These are phyloP conservation scores for Holothuria leucospilota DNA, from an alignment of 53 echinoderm and acorn worm species.

Conservation along the genomic window DNA sequence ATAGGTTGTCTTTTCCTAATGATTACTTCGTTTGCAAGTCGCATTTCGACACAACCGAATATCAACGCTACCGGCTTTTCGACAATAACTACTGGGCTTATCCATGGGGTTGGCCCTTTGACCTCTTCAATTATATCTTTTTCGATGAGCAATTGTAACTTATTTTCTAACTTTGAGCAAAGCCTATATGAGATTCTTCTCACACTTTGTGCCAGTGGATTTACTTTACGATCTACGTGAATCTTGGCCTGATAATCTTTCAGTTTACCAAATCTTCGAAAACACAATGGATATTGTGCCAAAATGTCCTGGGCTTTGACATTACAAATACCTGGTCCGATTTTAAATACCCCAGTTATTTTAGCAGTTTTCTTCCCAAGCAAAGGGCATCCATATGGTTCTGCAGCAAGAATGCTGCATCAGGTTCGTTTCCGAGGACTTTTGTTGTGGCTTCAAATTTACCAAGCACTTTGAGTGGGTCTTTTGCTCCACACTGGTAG, in stretches of 20 bases:
- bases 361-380: conserved; percentile 61
- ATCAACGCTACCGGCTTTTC: conserved; percentile 17
- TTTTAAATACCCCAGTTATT: conserved; percentile 51
- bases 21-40: conserved; percentile 77
- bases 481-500: conserved; percentile 56
- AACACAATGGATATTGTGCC: conserved; percentile 37
- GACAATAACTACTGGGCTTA: conserved; percentile 50
- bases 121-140: conserved; percentile 15
- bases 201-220: conserved; percentile 43
- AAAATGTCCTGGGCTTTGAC: not conserved
- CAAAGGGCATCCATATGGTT: conserved; percentile 56
- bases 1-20: conserved; percentile 62
- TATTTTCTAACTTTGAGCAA: conserved; percentile 12
- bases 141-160: conserved; percentile 15
- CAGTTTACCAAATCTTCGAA: conserved; percentile 30
- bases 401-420: conserved; percentile 56
- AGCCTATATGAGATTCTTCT: conserved; percentile 49
- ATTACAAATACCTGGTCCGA: conserved; percentile 33
- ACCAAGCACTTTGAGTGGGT: conserved; percentile 59
- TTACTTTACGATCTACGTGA: conserved; percentile 19
- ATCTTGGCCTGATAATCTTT: conserved; percentile 55
- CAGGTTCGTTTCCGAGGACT: not conserved
- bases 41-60: conserved; percentile 55
- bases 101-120: conserved; percentile 36
- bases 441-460: conserved; percentile 50